A percentile compares a stretch with the other conserved stretches of the same genome.
Evolutionary conservation across 2,888 invertebrate species (phyloP).

Genomic region (Himalopsyche tibetana): DNA sequence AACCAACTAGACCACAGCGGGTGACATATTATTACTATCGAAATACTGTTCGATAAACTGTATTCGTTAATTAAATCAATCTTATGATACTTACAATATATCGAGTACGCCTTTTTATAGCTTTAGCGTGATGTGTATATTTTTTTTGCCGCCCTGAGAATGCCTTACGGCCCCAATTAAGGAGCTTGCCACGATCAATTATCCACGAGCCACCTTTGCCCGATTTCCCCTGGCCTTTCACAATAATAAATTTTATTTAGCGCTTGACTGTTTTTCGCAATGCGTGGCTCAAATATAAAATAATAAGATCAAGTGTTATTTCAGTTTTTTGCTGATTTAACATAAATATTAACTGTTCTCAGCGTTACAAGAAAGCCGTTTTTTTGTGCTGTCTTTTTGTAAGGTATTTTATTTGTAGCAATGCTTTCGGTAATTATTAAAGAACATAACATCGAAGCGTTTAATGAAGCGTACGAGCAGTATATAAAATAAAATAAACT

Average conservation of each 20-base stretch:
- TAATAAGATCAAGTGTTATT: background rate
- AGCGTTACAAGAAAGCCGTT: no score
- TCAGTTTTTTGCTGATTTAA: conserved; percentile 1
- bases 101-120: background rate
- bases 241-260: conserved; percentile 9
- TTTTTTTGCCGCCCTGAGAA: background rate
- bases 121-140: background rate
- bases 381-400: no score
- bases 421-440: no score
- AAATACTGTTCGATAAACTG: no score
- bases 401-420: no score
- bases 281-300: conserved; percentile 15
- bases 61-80: no score
- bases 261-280: conserved; percentile 22
- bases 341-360: no score
- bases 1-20: no score
- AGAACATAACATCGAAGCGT: no score
- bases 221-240: conserved; percentile 30
- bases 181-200: conserved; percentile 15
- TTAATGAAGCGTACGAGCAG: no score
- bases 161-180: conserved; percentile 21
- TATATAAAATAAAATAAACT: no score
- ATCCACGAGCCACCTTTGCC: background rate
- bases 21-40: no score
- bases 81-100: background rate